A percentile compares a stretch with the other conserved stretches of the same genome.
These are phyloP conservation scores for Cephus nigrinus DNA, from an alignment of 2,888 invertebrate genomes.

Conservation along the genomic window DNA sequence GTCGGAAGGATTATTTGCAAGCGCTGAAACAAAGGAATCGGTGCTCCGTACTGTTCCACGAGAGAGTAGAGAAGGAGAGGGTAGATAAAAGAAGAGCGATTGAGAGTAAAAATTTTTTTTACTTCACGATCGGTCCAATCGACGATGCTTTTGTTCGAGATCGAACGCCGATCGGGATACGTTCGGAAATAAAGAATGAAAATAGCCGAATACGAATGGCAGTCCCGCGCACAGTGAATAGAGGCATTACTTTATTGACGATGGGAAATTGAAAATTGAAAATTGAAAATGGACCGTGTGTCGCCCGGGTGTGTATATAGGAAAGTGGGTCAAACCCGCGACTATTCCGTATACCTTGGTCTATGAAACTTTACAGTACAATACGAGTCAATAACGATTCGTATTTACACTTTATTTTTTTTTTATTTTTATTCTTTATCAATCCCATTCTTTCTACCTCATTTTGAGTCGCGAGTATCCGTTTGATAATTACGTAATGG, in stretches of 20 bases:
- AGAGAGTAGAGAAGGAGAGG: not conserved
- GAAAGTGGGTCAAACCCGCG: slow-evolving; percentile 9
- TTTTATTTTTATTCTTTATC: not conserved
- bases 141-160: not conserved
- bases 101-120: not conserved
- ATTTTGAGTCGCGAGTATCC: slow-evolving; percentile 7
- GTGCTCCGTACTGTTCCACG: not conserved
- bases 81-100: not conserved
- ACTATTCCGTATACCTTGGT: not conserved
- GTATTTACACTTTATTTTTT: not conserved
- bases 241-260: slow-evolving; percentile 33
- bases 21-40: not conserved
- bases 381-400: slow-evolving; percentile 9
- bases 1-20: not conserved
- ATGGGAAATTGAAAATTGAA: slow-evolving; percentile 40
- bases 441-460: not conserved
- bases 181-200: slow-evolving; percentile 1
- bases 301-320: not conserved
- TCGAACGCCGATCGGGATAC: slow-evolving; percentile 1
- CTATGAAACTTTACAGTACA: not conserved
- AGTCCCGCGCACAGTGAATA: slow-evolving; percentile 4
- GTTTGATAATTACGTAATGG: slow-evolving; percentile 4
- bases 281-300: slow-evolving; percentile 38
- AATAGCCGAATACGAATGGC: not conserved
- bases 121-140: not conserved